phyloP scores from a whole-genome alignment of 2,113 vertebrate genomes.

The Tenrec ecaudatus region DNA sequence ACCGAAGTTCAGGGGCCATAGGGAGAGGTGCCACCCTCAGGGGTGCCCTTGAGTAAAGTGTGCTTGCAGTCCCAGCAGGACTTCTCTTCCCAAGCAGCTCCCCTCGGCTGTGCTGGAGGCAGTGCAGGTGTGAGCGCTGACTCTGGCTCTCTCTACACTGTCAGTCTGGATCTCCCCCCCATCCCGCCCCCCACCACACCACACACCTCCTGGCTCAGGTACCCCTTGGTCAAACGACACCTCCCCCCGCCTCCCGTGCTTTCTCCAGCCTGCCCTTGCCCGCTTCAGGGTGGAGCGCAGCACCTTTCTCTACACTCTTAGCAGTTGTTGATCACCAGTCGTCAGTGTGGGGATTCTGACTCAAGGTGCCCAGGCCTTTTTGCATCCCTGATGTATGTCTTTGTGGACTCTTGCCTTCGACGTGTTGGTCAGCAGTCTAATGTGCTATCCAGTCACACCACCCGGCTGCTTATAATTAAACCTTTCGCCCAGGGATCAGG shows the following conservation, averaged over 20 bases:
- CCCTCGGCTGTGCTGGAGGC: background rate
- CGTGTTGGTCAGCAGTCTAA: background rate
- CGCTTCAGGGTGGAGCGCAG: background rate
- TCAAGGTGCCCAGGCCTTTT: background rate
- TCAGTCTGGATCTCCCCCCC: too few species aligned
- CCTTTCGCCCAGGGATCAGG: background rate
- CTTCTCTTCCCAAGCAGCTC: too few species aligned
- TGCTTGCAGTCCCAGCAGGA: too few species aligned
- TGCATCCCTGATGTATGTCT: background rate
- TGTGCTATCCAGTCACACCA: background rate
- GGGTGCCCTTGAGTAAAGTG: background rate
- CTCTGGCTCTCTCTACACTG: fast-evolving
- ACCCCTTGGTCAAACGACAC: background rate
- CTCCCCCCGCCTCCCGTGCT: background rate
- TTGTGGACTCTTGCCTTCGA: background rate
- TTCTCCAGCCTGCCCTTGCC: background rate
- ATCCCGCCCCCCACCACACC: too few species aligned
- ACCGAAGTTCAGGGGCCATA: fast-evolving
- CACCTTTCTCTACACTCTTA: background rate
- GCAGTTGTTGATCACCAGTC: background rate
- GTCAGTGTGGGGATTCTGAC: background rate
- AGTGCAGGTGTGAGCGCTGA: background rate
- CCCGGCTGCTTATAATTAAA: background rate
- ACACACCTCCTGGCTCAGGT: background rate
- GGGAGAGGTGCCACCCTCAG: fast-evolving